Base-by-base conservation (phyloP, 2,888 invertebrate species). In the Gibbula magus region DNA sequence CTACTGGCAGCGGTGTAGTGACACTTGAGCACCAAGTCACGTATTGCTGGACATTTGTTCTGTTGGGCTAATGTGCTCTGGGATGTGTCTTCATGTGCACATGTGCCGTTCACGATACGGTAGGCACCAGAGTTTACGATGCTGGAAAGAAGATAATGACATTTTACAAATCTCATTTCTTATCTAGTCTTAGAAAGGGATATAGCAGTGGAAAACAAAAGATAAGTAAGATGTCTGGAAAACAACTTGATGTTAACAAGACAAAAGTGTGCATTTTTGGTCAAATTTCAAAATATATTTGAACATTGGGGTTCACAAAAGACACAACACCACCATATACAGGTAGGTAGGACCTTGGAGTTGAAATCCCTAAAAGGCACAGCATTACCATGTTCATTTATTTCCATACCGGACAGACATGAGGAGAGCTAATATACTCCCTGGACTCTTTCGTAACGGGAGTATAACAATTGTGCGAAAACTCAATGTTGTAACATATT, bases 101-200 rank as follows among this genome's bases (percentile, higher is more conserved):
- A 93, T 10, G 93, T 93, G 22, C 93, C 93, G 79, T 93, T 93
- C 67, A 93, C 92, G 70, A 93, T 93, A 13, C 92, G 88, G 83
- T 92, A 93, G 16, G 93, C 92, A 53, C 93, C 93, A 78, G 93
- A 92, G 84, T 93, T 92, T 39, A 93, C 93, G 81, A 93, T 89
- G 82, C 93, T 93, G 86, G n/a, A 90, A 89, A 10, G 70, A 80
- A 45, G 13, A 35, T 35, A 35, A 35, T 35, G 3, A 35, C 7
- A 35, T 5, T 35, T 35, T 35, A 35, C 35, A 35, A 35, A 5
- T 5, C 35, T 35, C 35, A 35, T 7, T 56, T 56, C 1, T 56
- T 25, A 56, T 25, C 4, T 18, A 16, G 4, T 56, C 7, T 56
- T 56, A 1, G 56, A 56, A 56, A n/a, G n/a, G 8, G n/a, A 20